Evolutionary conservation across 2,113 vertebrate species (phyloP).

Genomic region (Hoplias malabaricus): DNA sequence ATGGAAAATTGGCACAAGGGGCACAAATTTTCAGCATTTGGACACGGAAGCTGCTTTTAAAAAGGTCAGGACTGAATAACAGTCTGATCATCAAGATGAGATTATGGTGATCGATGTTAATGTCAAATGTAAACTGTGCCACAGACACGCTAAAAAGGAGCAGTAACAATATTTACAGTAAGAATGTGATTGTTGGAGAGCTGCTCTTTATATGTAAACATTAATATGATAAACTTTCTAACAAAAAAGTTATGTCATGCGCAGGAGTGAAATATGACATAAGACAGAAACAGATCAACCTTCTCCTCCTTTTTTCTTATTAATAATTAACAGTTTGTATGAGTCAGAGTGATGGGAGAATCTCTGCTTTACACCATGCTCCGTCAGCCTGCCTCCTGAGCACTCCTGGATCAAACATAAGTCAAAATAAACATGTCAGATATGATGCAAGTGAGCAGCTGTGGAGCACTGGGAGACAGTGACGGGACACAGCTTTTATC

Average conservation of each 20-base stretch:
- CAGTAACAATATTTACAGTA: neutral
- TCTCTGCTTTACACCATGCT: neutral
- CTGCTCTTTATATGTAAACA: neutral
- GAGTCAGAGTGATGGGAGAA: constrained; percentile 23
- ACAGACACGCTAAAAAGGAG: no score
- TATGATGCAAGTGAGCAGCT: neutral
- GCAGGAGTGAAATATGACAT: constrained; percentile 4
- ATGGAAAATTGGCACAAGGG: no score
- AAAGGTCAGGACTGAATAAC: no score
- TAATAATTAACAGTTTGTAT: constrained; percentile 28
- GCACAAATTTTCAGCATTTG: no score
- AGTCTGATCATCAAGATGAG: no score
- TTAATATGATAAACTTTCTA: neutral
- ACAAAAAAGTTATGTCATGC: neutral
- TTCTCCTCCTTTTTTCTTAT: constrained; percentile 23
- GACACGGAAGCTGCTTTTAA: no score
- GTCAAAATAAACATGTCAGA: constrained; percentile 13
- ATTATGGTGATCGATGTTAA: no score
- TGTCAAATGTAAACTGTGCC: no score
- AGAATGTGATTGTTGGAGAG: neutral
- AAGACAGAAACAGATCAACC: constrained; percentile 1
- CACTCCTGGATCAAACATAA: constrained; percentile 24
- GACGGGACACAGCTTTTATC: neutral
- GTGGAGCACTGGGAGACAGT: neutral
- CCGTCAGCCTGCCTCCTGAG: constrained; percentile 1